Percentiles rank a stretch among this genome's conserved stretches.
Conservation (phyloP, 2,888 invertebrate genomes). For the Heliconius cydno region DNA sequence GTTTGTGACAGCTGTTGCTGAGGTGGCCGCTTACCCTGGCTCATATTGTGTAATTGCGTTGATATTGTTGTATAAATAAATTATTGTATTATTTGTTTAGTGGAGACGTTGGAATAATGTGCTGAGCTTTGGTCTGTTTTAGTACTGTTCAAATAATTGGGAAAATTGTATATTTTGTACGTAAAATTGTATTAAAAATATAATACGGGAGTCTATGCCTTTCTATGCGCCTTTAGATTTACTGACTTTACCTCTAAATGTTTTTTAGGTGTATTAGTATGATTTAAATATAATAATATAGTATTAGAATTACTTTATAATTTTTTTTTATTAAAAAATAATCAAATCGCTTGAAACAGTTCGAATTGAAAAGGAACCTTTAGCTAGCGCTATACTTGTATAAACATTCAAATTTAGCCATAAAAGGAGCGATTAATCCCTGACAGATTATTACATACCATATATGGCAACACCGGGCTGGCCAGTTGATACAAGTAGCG, state of each 20-base stretch:
- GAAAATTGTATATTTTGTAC: background rate
- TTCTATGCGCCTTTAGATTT: background rate
- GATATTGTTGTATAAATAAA: conserved; percentile 34
- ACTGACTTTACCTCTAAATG: background rate
- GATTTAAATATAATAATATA: background rate
- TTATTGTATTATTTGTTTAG: conserved; percentile 11
- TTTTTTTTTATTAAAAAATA: no score
- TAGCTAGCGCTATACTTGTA: background rate
- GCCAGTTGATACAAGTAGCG: conserved; percentile 39
- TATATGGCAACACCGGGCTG: conserved; percentile 11
- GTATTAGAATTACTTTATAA: background rate
- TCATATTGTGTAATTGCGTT: conserved; percentile 52
- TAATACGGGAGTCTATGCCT: background rate
- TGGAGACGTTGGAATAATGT: conserved; percentile 13
- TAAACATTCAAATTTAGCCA: background rate
- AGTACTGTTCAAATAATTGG: background rate
- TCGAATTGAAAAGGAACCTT: background rate
- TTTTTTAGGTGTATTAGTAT: no score
- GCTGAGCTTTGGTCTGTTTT: background rate
- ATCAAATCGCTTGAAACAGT: no score
- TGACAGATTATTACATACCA: background rate
- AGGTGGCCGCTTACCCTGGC: conserved; percentile 60
- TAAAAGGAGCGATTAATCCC: conserved; percentile 11
- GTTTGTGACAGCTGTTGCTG: conserved; percentile 76
- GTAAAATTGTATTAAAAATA: background rate